Base-by-base conservation (phyloP, 2,113 vertebrate genomes). In the Carassius gibelio region DNA sequence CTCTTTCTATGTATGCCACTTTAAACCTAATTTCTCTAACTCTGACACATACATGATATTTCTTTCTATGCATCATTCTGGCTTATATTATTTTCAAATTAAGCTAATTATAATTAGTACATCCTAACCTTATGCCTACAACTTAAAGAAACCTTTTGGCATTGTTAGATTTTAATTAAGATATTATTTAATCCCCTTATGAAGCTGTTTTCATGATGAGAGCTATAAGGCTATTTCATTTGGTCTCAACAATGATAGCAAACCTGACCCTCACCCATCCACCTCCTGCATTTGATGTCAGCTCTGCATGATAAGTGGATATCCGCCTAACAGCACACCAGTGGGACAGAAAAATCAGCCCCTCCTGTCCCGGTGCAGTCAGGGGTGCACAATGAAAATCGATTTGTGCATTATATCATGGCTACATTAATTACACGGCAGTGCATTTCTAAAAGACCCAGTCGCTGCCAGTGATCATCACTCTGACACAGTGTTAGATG, bases 351-450 rank as follows among this genome's bases (percentile, higher is more conserved):
- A 42, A 80, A 81, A 30, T 19, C 8, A 48, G 42, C 75, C 23
- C 61, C 42, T 11, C 42, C 42, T 42, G 59, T 42, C 62, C 38
- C 6, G 15, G 50, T 45, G 61, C 23, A 68, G 79, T 81, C 59
- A 81, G 79, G 79, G 61, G 79, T 81, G 14, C 38, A 81, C 61
- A 81, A 68, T 81, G n/a, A 23, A 81, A 81, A 81, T 81, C 23
- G 59, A 81, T 81, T 81, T 50, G 61, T 68, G 79, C 79, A 66
- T 81, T 15, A 68, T 81, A 81, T 81, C 79, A 66, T 81, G 79
- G 61, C 42, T 21, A 68, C 61, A 34, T 66, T 81, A 81, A 48
- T 81, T 81, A 81, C 62, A 81, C 42, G 8, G 61, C 42, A 23
- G 79, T 64, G 61, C 59, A 1, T 68, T 81, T 81, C 79, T 81